Evolutionary conservation across 1,140 invertebrate species (phyloP), one percentile per base, ranked within the genome.

Genomic region (Spodoptera frugiperda): DNA sequence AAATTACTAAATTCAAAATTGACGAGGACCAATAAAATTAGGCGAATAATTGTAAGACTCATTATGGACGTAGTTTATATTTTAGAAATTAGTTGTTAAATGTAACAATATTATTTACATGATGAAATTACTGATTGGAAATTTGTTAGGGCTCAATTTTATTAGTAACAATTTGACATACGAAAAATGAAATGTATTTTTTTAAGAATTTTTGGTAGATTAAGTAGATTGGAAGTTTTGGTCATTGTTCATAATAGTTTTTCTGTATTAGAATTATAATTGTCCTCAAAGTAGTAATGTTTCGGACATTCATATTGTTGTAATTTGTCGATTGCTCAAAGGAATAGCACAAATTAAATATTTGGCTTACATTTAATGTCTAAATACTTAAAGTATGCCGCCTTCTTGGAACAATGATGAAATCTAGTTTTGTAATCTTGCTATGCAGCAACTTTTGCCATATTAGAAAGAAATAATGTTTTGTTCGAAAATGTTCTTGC

Each of bases 341-440:
- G 14, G 11, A 15, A 14, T 5, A 2, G 49, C 68, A 71, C 30
- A 39, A 57, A 9, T 39, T 17, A 33, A 63, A 33, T 15, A 21
- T n/a, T 21, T 6, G 21, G 33, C 14, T 30, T 73, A 72, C 39
- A 21, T 53, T 53, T 57, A 17, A 44, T 15, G 6, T 33, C 15
- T 59, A 59, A 4, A 30, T 55, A 25, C 12, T 30, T 30, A 15
- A 55, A 46, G 3, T 15, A 39, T 72, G 3, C 54, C 54, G 44
- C 70, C 54, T 73, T 61, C 19, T 59, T 10, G 70, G 48, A 49
- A 44, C 51, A 59, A 17, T 49, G 25, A 15, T 33, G 25, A 12
- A 57, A 59, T 61, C 71, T 73, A 73, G 44, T 48, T 25, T 25
- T 73, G 44, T 73, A 49, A 46, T 48, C 44, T 73, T 73, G 59